Conservation (phyloP, 2,888 invertebrate genomes). For the Stegana nigrithorax region DNA sequence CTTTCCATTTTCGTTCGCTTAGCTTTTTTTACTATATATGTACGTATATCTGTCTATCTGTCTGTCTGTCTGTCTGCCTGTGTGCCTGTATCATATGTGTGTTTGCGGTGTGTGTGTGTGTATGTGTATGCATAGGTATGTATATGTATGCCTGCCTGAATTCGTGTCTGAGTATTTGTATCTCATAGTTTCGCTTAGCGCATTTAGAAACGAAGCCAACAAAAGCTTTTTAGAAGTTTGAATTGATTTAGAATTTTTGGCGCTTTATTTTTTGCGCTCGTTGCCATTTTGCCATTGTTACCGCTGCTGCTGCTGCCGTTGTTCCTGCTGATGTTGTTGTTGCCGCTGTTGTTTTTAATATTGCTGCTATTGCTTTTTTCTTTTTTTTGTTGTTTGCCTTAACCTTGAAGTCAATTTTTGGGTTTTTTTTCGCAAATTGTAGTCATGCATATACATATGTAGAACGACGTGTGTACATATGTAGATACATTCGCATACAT, state of each 20-base stretch:
- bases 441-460: conserved; percentile 33
- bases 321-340: conserved; percentile 23
- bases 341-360: conserved; percentile 31
- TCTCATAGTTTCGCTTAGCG: conserved; percentile 16
- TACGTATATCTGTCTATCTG: conserved; percentile 27
- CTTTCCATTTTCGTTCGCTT: conserved; percentile 25
- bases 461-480: conserved; percentile 12
- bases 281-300: conserved; percentile 3
- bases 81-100: conserved; percentile 26
- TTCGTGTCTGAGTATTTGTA: background rate
- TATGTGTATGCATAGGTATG: background rate
- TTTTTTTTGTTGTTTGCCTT: conserved; percentile 36
- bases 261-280: conserved; percentile 42
- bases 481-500: background rate
- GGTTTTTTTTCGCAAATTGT: conserved; percentile 11
- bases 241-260: conserved; percentile 53
- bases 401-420: conserved; percentile 48
- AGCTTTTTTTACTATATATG: conserved; percentile 4
- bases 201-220: background rate
- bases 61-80: conserved; percentile 30
- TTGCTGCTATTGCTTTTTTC: no score
- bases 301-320: no score
- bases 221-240: conserved; percentile 39
- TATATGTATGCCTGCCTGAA: background rate
- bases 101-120: conserved; percentile 24